Evolutionary conservation across 2,888 invertebrate species (phyloP), one percentile per base, ranked within the genome.

Genomic region (Sinelater perroti): DNA sequence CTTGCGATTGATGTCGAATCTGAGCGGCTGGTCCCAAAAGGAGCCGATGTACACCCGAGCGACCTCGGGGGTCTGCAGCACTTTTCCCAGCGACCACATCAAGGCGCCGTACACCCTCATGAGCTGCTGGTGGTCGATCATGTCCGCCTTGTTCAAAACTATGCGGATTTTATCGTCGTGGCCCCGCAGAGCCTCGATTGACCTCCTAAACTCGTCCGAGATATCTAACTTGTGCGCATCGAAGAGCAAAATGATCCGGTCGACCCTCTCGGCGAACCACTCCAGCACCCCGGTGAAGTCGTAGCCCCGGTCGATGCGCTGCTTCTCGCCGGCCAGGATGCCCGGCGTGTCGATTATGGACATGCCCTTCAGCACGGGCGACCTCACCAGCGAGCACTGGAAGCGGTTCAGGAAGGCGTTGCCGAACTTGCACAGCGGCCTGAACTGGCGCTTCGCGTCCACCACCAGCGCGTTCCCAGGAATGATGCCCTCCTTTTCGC

Each of bases 71-170:
- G 97, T 98, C 76, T 96, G 95, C 64, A 99, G 81, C 40, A 97
- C 97, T 81, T 98, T 98, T 17, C 98, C 98, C 26, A 99, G 81
- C 0, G 97, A 97, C 99, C 99, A 99, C 99, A 99, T 99, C 50
- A 99, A 85, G 1, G 98, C 99, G 31, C 99, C 99, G 74, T 99
- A 99, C 1, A 99, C 95, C 61, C 97, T 82, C 97, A 99, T 98
- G 64, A 99, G 80, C 78, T 98, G 97, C 76, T 98, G 98, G 75
- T 97, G 97, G 77, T 98, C 97, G 42, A 99, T 92, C 95, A 97
- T 97, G 74, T 99, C 99, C 3, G 98, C 97, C 78, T 99, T 99
- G 81, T 99, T 99, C 1, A 99, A 82, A 51, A 98, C 97, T 72
- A 99, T 99, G 60, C 98, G 85, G 64, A 99, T 98, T 81, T 97